Evolutionary conservation across 2,113 vertebrate species (phyloP), one percentile per base, ranked within the genome.

Genomic region (Ceyx melanurus): DNA sequence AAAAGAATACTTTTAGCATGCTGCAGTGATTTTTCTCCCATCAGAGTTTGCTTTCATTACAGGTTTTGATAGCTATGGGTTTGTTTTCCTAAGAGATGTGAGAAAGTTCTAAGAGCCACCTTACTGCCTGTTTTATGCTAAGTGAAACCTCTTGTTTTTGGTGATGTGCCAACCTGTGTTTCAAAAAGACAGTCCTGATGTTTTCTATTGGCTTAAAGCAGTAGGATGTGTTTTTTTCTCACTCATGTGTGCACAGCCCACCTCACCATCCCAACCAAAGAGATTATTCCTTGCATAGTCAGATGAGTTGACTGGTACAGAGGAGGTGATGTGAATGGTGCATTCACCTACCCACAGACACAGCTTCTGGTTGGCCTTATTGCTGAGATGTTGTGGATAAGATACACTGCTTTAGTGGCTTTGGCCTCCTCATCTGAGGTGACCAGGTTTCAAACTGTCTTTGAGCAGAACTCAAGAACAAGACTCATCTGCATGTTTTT

Each of bases 11-110:
- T 75, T 93, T 76, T 50, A 89, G 54, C 64, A 93, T 5, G 11
- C 66, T 93, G 70, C 7, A 29, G 76, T 92, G 92, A 92, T 92
- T 95, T 92, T 93, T 91, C 62, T 90, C 53, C 71, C 43, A 75
- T 93, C 82, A 93, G 83, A 88, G 43, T 89, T 92, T 95, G 64
- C 54, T 91, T 88, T 96, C 62, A 67, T 86, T 92, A 43, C 37
- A 87, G 53, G 28, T 90, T 95, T 95, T 96, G 89, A 88, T 95
- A 85, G n/a, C 68, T 92, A 29, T 76, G 92, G 77, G 40, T 86
- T 92, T 95, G 77, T 91, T 76, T 93, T 94, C 45, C 61, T 66
- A 85, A 35, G 19, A 70, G 43, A 28, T 60, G 45, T 79, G 64
- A 72, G 57, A 62, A 68, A 45, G 17, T 92, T 93, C 82, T 93